Conservation (phyloP, 2,113 vertebrate species). For the Blennius ocellaris region DNA sequence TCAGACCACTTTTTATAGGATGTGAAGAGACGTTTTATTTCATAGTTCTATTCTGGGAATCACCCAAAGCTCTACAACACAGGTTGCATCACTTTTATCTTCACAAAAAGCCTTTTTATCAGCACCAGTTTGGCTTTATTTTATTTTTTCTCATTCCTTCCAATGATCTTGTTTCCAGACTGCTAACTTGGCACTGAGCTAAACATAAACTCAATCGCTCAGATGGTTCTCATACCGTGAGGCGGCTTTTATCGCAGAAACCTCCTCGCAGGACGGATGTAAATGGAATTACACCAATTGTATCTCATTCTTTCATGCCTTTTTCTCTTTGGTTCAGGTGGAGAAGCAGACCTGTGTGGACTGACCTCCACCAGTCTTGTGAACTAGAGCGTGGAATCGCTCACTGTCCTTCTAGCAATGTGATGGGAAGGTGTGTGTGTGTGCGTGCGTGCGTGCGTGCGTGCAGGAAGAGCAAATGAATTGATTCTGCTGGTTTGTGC, state of each 20-base stretch:
- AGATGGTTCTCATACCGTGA: slow-evolving; percentile 57
- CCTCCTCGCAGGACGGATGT: slow-evolving; percentile 15
- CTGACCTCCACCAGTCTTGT: slow-evolving; percentile 54
- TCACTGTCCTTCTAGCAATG: slow-evolving; percentile 43
- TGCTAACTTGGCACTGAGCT: slow-evolving; percentile 20
- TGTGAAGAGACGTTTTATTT: slow-evolving; percentile 7
- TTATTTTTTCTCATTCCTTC: slow-evolving; percentile 8
- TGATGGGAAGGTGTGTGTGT: slow-evolving; percentile 22
- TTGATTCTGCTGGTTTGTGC: slow-evolving; percentile 39
- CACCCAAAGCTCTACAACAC: slow-evolving; percentile 11
- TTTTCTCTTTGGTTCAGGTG: slow-evolving; percentile 34
- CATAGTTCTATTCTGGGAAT: background rate
- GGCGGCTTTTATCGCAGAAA: slow-evolving; percentile 16
- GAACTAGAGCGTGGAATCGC: slow-evolving; percentile 72
- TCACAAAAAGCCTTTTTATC: slow-evolving; percentile 15
- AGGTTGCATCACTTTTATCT: background rate
- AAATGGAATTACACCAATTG: slow-evolving; percentile 8
- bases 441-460: background rate
- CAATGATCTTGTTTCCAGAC: slow-evolving; percentile 36
- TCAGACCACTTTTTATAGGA: background rate
- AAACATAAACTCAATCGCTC: slow-evolving; percentile 59
- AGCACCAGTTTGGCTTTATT: slow-evolving; percentile 6
- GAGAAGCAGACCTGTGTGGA: slow-evolving; percentile 28
- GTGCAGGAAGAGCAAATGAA: slow-evolving; percentile 24
- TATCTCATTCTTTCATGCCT: background rate